Conservation (phyloP, 1,140 invertebrate genomes). For the Drosophila erecta region DNA sequence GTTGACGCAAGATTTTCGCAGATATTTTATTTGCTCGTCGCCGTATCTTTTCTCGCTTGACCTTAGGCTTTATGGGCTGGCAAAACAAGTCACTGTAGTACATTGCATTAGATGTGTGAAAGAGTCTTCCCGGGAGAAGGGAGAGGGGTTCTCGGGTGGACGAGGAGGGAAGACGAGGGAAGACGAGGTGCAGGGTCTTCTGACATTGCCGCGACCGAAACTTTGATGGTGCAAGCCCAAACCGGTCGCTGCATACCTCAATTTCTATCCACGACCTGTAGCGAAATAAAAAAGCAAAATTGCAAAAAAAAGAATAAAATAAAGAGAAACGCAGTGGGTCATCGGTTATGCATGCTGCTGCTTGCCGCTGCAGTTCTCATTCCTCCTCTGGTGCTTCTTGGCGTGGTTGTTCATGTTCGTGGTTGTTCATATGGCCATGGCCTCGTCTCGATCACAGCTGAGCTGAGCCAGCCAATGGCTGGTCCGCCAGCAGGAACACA, state of each 20-base stretch:
- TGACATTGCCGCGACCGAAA: constrained; percentile 42
- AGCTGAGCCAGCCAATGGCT: constrained; percentile 41
- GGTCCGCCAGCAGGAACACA: constrained; percentile 11
- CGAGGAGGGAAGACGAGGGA: constrained; percentile 20
- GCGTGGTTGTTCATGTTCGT: constrained; percentile 26
- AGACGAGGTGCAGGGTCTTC: constrained; percentile 22
- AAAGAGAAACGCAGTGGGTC: constrained; percentile 81
- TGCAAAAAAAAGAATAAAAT: constrained; percentile 58
- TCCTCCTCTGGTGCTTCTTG: constrained; percentile 30
- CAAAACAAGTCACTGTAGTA: constrained; percentile 68
- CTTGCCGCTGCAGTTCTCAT: constrained; percentile 22
- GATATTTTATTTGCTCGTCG: constrained; percentile 41
- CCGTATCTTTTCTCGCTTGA: constrained; percentile 50
- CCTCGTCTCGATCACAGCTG: constrained; percentile 53
- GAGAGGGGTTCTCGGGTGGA: constrained; percentile 7
- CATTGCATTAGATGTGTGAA: constrained; percentile 75
- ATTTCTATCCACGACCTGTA: constrained; percentile 80
- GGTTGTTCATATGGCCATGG: constrained; percentile 52
- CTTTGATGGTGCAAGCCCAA: constrained; percentile 76
- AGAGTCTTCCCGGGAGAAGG: constrained; percentile 43
- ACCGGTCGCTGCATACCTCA: constrained; percentile 79
- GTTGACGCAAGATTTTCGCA: constrained; percentile 69
- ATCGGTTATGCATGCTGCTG: constrained; percentile 71
- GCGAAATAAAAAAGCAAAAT: constrained; percentile 53
- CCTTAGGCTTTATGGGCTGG: constrained; percentile 71